Percentiles rank a stretch among this genome's conserved stretches.
These are phyloP conservation scores for Nylanderia fulva DNA, from an alignment of 1,140 invertebrate genomes.

Conservation along the genomic window DNA sequence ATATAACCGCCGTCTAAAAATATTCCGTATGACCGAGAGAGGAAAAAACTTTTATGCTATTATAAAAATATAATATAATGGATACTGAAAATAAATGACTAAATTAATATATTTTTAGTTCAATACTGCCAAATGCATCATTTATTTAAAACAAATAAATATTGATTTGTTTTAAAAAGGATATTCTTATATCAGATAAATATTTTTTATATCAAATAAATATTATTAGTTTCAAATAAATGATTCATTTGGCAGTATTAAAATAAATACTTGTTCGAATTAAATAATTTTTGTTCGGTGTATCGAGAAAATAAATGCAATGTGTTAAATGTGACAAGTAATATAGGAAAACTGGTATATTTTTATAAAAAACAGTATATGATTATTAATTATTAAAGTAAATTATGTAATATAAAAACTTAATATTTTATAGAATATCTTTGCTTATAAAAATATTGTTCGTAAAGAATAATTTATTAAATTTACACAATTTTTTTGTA, in stretches of 20 bases:
- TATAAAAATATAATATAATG: neutral
- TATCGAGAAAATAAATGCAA: too few species aligned
- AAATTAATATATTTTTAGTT: too few species aligned
- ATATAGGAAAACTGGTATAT: neutral
- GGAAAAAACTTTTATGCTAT: neutral
- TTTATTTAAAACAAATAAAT: too few species aligned
- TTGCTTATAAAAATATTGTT: conserved; percentile 10
- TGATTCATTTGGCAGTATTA: too few species aligned
- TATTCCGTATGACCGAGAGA: neutral
- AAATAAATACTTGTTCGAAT: too few species aligned
- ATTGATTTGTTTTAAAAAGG: too few species aligned
- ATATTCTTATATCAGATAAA: too few species aligned
- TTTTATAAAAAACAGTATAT: neutral
- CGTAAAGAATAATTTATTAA: neutral
- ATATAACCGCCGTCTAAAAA: neutral
- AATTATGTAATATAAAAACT: neutral
- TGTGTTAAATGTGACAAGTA: neutral
- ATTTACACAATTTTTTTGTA: conserved; percentile 11
- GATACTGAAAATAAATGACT: too few species aligned
- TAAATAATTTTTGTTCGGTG: too few species aligned
- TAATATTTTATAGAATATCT: neutral
- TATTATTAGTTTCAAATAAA: too few species aligned
- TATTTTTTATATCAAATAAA: too few species aligned
- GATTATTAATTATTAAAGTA: neutral
- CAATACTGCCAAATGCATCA: too few species aligned